Evolutionary conservation across 1,140 invertebrate species (phyloP).

Genomic region (Drosophila serrata): DNA sequence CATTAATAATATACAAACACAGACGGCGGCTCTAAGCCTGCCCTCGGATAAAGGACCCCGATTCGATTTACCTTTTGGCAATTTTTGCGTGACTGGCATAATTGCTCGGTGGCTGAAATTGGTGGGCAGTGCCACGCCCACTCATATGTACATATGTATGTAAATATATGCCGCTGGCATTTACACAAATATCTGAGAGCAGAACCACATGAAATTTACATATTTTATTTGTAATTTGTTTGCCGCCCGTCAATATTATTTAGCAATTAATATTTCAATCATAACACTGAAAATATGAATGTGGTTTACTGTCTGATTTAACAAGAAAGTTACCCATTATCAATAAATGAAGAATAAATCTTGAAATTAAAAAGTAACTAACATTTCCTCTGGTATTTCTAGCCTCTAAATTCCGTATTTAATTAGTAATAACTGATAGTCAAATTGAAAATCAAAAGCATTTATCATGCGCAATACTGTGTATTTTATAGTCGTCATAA

Average conservation of each 20-base stretch:
- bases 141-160: background rate
- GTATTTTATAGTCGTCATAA: constrained; percentile 7
- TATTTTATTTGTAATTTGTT: constrained; percentile 73
- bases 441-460: background rate
- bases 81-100: constrained; percentile 49
- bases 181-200: constrained; percentile 18
- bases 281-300: constrained; percentile 7
- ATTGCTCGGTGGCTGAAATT: constrained; percentile 27
- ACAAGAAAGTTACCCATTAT: background rate
- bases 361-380: background rate
- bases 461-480: background rate
- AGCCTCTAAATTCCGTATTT: background rate
- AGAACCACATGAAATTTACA: constrained; percentile 38
- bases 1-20: constrained; percentile 67
- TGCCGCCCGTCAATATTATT: constrained; percentile 74
- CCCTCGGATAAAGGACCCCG: constrained; percentile 2
- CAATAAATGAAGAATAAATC: background rate
- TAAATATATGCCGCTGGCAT: constrained; percentile 10
- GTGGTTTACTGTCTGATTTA: background rate
- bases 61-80: constrained; percentile 41
- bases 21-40: constrained; percentile 11
- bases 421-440: constrained; percentile 3
- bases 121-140: constrained; percentile 12
- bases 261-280: constrained; percentile 77
- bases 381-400: no score